Percentiles rank a stretch among this genome's conserved stretches.
These are phyloP conservation scores for Phataginus tetradactyla DNA, from an alignment of 2,797 vertebrate genomes.

Conservation along the genomic window DNA sequence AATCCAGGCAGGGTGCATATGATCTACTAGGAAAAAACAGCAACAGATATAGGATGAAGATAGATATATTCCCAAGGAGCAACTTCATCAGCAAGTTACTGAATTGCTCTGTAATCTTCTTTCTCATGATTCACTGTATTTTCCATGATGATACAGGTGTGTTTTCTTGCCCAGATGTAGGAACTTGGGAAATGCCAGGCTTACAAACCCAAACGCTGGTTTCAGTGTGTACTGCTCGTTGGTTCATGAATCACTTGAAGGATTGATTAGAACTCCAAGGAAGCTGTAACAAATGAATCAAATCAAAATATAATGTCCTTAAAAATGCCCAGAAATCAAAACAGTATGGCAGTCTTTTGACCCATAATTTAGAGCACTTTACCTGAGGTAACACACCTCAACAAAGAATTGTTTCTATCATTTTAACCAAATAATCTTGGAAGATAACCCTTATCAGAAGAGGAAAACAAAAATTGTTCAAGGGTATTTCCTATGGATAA, in stretches of 20 bases:
- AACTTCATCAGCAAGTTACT: not conserved
- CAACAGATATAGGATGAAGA: not conserved
- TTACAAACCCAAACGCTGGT: not conserved
- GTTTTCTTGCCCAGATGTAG: not conserved
- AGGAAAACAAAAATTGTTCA: conserved; percentile 17
- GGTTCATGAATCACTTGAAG: not conserved
- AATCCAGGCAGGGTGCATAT: not conserved
- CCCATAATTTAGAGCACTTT: not conserved
- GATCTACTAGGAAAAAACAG: not conserved
- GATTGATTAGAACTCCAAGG: not conserved
- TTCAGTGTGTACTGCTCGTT: not conserved
- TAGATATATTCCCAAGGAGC: not conserved
- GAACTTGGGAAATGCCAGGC: conserved; percentile 3
- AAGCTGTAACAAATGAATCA: conserved; percentile 19
- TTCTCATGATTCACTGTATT: not conserved
- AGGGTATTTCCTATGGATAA: not conserved
- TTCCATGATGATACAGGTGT: not conserved
- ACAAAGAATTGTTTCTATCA: not conserved
- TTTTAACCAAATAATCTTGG: not conserved
- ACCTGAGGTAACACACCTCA: not conserved
- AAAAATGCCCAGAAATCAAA: not conserved
- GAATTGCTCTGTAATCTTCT: not conserved
- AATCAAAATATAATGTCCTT: not conserved
- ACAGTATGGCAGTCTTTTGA: not conserved
- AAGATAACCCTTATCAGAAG: conserved; percentile 12